A percentile compares a stretch with the other conserved stretches of the same genome.
Evolutionary conservation across 2,888 invertebrate species (phyloP).

Genomic region (Amblyjoppa fuscipennis): DNA sequence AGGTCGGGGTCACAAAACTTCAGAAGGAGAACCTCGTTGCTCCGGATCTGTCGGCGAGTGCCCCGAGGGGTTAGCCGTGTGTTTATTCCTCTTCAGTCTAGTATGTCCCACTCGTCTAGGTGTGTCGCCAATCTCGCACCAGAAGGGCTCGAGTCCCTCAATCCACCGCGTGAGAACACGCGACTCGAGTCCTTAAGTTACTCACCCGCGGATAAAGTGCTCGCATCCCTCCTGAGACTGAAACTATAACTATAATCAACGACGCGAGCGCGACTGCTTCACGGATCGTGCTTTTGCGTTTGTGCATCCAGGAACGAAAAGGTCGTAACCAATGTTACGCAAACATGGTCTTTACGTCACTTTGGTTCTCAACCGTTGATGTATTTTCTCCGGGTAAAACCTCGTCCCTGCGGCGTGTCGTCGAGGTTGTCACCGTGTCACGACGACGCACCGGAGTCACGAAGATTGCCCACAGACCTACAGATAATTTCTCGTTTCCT

Average conservation of each 20-base stretch:
- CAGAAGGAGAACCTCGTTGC: slow-evolving; percentile 26
- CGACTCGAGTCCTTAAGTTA: not conserved
- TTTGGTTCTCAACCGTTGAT: too few relatives aligned
- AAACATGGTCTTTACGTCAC: too few relatives aligned
- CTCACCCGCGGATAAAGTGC: not conserved
- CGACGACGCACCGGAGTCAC: slow-evolving; percentile 22
- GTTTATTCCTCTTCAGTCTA: not conserved
- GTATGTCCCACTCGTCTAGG: not conserved
- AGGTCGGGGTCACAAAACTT: slow-evolving; percentile 23
- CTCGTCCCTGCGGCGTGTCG: slow-evolving; percentile 4
- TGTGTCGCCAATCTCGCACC: not conserved
- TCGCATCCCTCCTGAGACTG: not conserved
- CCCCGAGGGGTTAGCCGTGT: not conserved
- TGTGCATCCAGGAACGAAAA: not conserved
- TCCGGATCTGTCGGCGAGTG: slow-evolving; percentile 35
- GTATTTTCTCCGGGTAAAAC: not conserved
- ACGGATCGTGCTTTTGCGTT: slow-evolving; percentile 36
- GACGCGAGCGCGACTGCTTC: slow-evolving; percentile 44
- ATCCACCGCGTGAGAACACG: not conserved
- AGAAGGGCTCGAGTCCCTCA: not conserved
- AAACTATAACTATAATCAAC: not conserved
- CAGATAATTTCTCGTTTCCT: slow-evolving; percentile 32
- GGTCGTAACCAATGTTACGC: not conserved
- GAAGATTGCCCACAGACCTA: not conserved
- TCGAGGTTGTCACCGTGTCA: slow-evolving; percentile 19